Conservation (phyloP, 2,888 invertebrate genomes). For the Scelioninae gen. 2 region DNA sequence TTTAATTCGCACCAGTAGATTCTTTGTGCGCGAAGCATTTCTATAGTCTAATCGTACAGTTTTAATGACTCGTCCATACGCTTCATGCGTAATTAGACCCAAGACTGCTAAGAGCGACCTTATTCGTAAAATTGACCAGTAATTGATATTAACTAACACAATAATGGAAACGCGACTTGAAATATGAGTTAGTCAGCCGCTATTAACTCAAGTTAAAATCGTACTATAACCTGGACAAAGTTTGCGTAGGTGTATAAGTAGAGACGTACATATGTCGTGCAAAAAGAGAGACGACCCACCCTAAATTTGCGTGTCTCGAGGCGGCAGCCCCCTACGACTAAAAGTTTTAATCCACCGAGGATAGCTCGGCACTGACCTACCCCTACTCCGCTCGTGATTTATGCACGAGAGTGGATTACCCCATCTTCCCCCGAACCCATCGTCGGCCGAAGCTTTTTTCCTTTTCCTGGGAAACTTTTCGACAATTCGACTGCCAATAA, state of each 20-base stretch:
- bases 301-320: conserved; percentile 74
- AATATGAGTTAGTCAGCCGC: conserved; percentile 32
- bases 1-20: too few relatives aligned
- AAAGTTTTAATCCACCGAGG: conserved; percentile 71
- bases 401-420: conserved; percentile 68
- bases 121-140: background rate
- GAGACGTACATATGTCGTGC: conserved; percentile 52
- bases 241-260: conserved; percentile 44
- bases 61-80: too few relatives aligned
- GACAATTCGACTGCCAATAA: conserved; percentile 31
- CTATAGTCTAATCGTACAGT: too few relatives aligned
- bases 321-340: conserved; percentile 64
- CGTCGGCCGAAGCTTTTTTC: conserved; percentile 61
- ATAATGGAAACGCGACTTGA: conserved; percentile 22
- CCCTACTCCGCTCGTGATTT: conserved; percentile 71
- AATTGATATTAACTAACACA: conserved; percentile 27
- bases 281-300: conserved; percentile 67
- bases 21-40: too few relatives aligned
- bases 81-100: too few relatives aligned
- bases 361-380: conserved; percentile 72
- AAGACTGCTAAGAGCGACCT: background rate
- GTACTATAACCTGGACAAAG: conserved; percentile 43
- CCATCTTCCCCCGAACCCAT: conserved; percentile 61
- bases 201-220: conserved; percentile 49
- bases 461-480: conserved; percentile 43